Conservation (phyloP, 1,140 invertebrate genomes). For the Drosophila insularis region DNA sequence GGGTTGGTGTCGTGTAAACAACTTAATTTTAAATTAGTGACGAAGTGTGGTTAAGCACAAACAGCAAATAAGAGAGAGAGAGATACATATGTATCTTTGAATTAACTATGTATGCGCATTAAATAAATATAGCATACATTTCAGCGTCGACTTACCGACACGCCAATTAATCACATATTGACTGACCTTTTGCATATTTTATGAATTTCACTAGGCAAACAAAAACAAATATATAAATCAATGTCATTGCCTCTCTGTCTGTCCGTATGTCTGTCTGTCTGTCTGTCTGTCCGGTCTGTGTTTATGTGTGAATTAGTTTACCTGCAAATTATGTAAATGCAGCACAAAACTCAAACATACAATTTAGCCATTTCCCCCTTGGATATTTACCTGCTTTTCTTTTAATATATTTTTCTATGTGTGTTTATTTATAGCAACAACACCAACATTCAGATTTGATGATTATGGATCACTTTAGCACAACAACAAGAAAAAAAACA, state of each 20-base stretch:
- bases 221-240: constrained; percentile 29
- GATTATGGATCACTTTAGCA: constrained; percentile 10
- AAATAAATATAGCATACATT: constrained; percentile 8
- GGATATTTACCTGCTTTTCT: neutral
- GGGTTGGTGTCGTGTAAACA: constrained; percentile 14
- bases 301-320: constrained; percentile 58
- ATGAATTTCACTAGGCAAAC: constrained; percentile 9
- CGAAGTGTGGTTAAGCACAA: constrained; percentile 10
- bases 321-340: constrained; percentile 61
- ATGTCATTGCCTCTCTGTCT: neutral
- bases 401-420: neutral
- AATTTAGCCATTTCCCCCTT: neutral
- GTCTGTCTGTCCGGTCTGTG: constrained; percentile 12
- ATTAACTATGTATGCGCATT: neutral
- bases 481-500: neutral
- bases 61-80: neutral
- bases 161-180: constrained; percentile 9
- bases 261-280: constrained; percentile 12
- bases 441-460: constrained; percentile 7
- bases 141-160: constrained; percentile 6
- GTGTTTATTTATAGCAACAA: neutral
- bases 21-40: constrained; percentile 21
- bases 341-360: constrained; percentile 24
- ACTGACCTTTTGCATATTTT: constrained; percentile 15
- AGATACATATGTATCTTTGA: constrained; percentile 7